Evolutionary conservation across 2,888 invertebrate genomes (phyloP).

Genomic region (Polyommatus icarus): DNA sequence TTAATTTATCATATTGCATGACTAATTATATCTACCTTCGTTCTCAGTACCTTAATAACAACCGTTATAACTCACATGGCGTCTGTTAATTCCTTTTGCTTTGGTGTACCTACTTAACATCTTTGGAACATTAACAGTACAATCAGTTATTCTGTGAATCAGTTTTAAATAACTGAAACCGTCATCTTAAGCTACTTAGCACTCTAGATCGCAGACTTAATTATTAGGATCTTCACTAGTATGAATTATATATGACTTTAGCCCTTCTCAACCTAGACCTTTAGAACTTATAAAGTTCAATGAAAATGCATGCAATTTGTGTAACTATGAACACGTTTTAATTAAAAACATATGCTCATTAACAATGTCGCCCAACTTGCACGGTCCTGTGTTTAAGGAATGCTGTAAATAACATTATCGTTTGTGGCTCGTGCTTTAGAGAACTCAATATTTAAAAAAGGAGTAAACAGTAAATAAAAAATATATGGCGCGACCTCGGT

Average conservation of each 20-base stretch:
- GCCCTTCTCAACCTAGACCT: neutral
- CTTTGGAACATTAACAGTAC: neutral
- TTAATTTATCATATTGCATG: conserved; percentile 28
- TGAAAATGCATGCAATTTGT: neutral
- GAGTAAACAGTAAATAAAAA: conserved; percentile 63
- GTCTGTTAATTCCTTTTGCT: neutral
- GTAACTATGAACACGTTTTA: neutral
- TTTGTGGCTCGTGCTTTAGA: conserved; percentile 38
- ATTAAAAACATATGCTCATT: conserved; percentile 26
- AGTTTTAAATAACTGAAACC: neutral
- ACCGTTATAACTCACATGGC: neutral
- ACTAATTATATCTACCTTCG: conserved; percentile 18
- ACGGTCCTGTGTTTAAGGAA: conserved; percentile 5
- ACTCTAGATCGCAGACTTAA: neutral
- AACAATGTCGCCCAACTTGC: conserved; percentile 21
- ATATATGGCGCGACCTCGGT: conserved; percentile 60
- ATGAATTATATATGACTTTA: neutral
- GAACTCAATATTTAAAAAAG: conserved; percentile 42
- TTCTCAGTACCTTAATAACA: neutral
- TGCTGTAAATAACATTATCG: conserved; percentile 32
- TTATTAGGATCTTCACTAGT: neutral
- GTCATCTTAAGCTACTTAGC: neutral
- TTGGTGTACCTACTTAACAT: neutral
- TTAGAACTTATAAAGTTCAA: neutral
- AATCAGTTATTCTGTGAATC: neutral